A percentile compares a stretch with the other conserved stretches of the same genome.
Evolutionary conservation across 64 coral and sea anemone species (phyloP).

Genomic region (Actinia equina): DNA sequence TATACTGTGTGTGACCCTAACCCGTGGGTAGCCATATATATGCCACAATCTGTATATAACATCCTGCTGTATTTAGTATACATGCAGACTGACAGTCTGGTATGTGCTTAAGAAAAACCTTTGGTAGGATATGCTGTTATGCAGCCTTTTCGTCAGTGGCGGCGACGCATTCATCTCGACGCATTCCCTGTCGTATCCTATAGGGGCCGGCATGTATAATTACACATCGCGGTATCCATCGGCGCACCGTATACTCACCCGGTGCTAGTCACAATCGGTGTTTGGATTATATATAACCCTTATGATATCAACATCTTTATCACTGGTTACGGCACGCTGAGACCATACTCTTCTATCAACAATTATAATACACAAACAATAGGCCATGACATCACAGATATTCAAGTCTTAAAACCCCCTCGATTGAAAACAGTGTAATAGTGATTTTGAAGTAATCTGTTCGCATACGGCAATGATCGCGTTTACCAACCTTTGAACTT

Average conservation of each 20-base stretch:
- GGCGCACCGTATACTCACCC: background rate
- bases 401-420: background rate
- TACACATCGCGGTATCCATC: too few relatives aligned
- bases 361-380: background rate
- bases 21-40: too few relatives aligned
- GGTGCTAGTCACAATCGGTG: background rate
- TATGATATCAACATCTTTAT: background rate
- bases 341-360: background rate
- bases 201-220: too few relatives aligned
- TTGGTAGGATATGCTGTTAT: too few relatives aligned
- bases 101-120: too few relatives aligned
- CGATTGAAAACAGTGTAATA: background rate
- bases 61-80: too few relatives aligned
- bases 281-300: background rate
- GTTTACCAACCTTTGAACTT: conserved; percentile 5
- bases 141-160: too few relatives aligned
- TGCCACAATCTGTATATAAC: too few relatives aligned
- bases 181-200: too few relatives aligned
- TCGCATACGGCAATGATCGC: background rate
- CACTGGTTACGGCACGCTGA: background rate
- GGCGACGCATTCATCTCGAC: too few relatives aligned
- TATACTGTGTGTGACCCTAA: too few relatives aligned
- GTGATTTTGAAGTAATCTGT: background rate
- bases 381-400: background rate
- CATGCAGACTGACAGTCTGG: too few relatives aligned